These are phyloP conservation scores for Strigops habroptila DNA, from an alignment of 2,113 vertebrate genomes.

Conservation along the genomic window DNA sequence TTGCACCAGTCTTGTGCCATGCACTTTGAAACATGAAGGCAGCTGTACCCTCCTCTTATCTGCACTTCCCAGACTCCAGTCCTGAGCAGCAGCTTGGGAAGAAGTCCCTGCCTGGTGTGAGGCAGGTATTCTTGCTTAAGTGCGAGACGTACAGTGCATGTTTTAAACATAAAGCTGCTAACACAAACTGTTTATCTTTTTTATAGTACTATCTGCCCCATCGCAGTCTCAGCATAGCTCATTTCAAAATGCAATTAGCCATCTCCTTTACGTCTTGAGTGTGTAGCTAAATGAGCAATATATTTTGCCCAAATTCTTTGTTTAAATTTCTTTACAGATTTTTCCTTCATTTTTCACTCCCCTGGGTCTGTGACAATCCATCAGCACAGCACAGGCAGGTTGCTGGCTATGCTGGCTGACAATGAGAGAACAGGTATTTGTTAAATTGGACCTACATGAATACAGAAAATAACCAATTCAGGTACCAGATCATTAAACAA, in stretches of 20 bases:
- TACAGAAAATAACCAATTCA: background rate
- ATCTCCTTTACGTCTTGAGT: background rate
- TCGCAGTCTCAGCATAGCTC: background rate
- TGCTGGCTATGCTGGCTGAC: background rate
- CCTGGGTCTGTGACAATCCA: background rate
- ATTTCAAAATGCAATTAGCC: background rate
- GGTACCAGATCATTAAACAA: background rate
- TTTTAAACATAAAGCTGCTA: background rate
- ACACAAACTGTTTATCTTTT: background rate
- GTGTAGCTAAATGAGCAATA: background rate
- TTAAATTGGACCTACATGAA: background rate
- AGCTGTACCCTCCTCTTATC: background rate
- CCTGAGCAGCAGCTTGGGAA: background rate
- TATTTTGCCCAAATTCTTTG: background rate
- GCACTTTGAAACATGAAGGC: accelerated
- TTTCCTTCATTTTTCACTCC: background rate
- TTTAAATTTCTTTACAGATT: background rate
- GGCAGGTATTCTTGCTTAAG: background rate
- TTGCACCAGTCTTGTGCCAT: background rate
- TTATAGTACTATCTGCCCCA: background rate
- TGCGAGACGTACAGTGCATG: background rate
- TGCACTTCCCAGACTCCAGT: background rate
- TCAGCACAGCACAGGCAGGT: background rate
- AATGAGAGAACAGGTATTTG: background rate
- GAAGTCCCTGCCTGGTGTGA: background rate